Evolutionary conservation across 2,113 vertebrate species (phyloP), one percentile per base, ranked within the genome.

Genomic region (Oncorhynchus mykiss): DNA sequence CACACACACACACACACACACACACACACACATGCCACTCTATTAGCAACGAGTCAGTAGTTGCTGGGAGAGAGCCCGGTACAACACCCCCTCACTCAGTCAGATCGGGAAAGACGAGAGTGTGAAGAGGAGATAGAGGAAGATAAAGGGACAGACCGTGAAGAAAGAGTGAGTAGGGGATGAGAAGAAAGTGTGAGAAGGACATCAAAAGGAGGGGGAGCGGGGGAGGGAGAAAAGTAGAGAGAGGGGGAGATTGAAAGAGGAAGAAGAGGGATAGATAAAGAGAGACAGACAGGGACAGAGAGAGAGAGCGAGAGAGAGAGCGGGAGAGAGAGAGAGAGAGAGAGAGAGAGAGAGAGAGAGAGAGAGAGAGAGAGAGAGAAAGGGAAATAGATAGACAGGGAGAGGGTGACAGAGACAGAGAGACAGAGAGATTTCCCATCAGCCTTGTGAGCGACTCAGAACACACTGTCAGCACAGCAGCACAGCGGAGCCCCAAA

Each of bases 41-140:
- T 83, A 84, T 80, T 81, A 82, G 79, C 73, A 45, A 45, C 39
- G 31, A 79, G 72, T 75, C 67, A 77, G 67, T 75, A 29, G 75
- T 71, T 76, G 34, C 76, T 77, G 69, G 69, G 74, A 78, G 64
- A 59, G 27, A 69, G 73, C 57, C 72, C 62, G 71, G 72, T 74
- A 65, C 78, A 76, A 71, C n/a, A 2, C 81, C 80, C 83, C 71
- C 73, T 59, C 71, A 67, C 34, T 81, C 69, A 71, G 60, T 73
- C 25, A 74, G 39, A 80, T 24, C 70, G 59, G 49, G 39, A 25
- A 20, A 71, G 22, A 39, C 2, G 39, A 49, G 70, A 39, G 62
- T 60, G 31, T 24, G 14, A 71, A 48, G 22, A 13, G 18, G 14
- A 22, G 18, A 79, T 29, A 68, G 14, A 45, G 16, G 20, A 70